Evolutionary conservation across 2,113 vertebrate genomes (phyloP), one percentile per base, ranked within the genome.

Genomic region (Forbesichthys papilliferus): DNA sequence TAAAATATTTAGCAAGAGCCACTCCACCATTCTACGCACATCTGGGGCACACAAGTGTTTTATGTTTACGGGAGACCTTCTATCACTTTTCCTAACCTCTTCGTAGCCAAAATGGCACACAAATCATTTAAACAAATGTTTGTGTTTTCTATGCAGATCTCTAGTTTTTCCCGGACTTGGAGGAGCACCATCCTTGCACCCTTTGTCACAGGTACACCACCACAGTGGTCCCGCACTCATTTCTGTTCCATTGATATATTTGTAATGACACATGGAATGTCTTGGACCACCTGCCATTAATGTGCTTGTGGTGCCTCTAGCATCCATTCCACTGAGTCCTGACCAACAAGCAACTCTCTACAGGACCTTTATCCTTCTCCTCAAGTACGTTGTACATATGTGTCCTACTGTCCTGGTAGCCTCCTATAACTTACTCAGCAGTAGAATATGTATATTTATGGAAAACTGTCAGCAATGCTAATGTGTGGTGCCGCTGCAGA

Each of bases 131-230:
- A n/a, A 53, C 52, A 3, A 42, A 42, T n/a, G 1, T 47, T 9
- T 61, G 0, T 64, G 16, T 64, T 54, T 3, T 51, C 46, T 65
- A 13, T 8, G 12, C 58, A 93, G 93, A 87, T 93, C 52, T 81
- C 90, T n/a, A 87, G 88, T 81, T 90, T 93, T 60, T 89, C 88
- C 60, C 84, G 91, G 71, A 91, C 90, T 0, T 98, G 98, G 98
- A 93, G 92, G 75, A 95, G 89, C 0, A 92, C 93, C 48, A 86
- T 98, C 42, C 91, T 96, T 76, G 93, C 95, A 9, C 95, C 96
- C 0, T 93, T 98, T 36, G 92, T 97, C 73, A 92, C 94, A 87
- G 96, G 97, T 99, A 88, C 8, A 6, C 3, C 2, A 7, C 60
- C 33, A 34, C 36, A 20, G 55, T 8, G 1, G 6, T 47, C 1